Evolutionary conservation across 2,113 vertebrate species (phyloP).

Genomic region (Hydropotes inermis): DNA sequence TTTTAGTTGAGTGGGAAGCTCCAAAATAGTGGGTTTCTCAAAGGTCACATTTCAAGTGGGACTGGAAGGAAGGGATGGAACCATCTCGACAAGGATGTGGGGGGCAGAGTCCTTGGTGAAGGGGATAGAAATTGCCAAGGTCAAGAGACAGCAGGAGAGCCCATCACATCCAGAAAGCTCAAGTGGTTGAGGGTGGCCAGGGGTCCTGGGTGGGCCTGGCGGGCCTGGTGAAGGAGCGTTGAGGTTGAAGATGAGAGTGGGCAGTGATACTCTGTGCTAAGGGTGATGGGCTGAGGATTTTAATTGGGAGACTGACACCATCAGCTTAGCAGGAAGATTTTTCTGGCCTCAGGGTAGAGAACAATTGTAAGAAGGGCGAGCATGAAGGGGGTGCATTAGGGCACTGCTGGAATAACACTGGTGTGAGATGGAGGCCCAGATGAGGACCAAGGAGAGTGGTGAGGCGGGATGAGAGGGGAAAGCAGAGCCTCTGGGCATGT

Average conservation of each 20-base stretch:
- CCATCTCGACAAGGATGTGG: fast-evolving
- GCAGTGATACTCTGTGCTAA: neutral
- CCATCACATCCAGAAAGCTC: neutral
- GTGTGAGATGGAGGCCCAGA: fast-evolving
- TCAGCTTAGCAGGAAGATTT: neutral
- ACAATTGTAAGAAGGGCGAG: neutral
- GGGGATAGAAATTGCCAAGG: neutral
- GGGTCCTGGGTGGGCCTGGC: fast-evolving
- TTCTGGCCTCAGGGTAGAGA: neutral
- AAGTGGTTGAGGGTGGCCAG: neutral
- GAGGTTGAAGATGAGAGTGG: neutral
- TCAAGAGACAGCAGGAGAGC: neutral
- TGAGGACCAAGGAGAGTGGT: fast-evolving
- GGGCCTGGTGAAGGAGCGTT: neutral
- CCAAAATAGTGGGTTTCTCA: neutral
- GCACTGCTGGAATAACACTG: neutral
- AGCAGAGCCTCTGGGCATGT: neutral
- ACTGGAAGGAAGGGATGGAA: neutral
- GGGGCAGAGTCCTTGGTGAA: neutral
- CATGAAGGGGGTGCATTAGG: fast-evolving
- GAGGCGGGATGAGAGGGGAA: neutral
- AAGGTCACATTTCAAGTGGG: neutral
- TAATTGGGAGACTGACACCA: neutral
- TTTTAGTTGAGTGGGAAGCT: neutral
- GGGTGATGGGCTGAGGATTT: neutral